Evolutionary conservation across 2,113 vertebrate genomes (phyloP).

Genomic region (Oriolus oriolus): DNA sequence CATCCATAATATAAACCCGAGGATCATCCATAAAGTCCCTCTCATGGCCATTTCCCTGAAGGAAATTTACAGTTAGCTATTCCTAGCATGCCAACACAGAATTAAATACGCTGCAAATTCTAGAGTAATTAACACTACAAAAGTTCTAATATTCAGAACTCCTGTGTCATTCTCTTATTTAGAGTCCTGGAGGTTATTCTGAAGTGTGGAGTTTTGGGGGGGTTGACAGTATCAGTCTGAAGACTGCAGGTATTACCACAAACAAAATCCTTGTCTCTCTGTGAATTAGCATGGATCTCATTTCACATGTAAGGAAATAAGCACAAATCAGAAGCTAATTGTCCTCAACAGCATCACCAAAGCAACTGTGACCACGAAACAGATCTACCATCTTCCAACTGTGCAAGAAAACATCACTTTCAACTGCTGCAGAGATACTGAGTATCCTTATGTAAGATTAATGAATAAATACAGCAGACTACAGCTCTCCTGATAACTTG

Average conservation of each 20-base stretch:
- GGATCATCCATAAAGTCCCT: conserved; percentile 91
- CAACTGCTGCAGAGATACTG: background rate
- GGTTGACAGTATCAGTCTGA: background rate
- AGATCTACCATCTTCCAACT: background rate
- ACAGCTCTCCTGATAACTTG: background rate
- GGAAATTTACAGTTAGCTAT: background rate
- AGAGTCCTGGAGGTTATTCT: background rate
- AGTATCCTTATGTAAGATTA: background rate
- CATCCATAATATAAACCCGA: conserved; percentile 94
- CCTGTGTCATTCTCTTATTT: background rate
- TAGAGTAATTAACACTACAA: background rate
- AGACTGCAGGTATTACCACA: background rate
- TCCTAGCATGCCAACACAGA: background rate
- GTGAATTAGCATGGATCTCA: background rate
- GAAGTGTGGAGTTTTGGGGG: background rate
- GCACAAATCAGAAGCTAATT: background rate
- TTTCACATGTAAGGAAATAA: background rate
- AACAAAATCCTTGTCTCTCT: background rate
- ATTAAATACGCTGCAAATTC: background rate
- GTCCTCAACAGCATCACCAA: background rate
- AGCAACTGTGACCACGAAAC: background rate
- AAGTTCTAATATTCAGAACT: background rate
- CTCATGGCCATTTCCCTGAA: conserved; percentile 93
- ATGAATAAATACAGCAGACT: background rate
- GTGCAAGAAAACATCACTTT: background rate